These are phyloP conservation scores for Oxytorus armatus DNA, from an alignment of 2,888 invertebrate genomes.

Conservation along the genomic window DNA sequence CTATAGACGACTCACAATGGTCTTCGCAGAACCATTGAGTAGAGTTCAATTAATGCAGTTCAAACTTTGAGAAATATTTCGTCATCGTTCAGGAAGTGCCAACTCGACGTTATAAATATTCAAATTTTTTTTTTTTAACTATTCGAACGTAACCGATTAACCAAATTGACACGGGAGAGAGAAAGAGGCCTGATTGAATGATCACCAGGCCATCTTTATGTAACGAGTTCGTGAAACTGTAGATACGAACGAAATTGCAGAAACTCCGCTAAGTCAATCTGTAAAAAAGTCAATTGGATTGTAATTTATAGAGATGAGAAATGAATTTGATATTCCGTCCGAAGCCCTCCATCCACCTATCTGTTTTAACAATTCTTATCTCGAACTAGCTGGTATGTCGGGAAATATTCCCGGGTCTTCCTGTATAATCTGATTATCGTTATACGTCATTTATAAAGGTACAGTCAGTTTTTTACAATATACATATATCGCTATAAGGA, in stretches of 20 bases:
- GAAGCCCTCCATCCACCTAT: neutral
- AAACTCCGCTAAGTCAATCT: neutral
- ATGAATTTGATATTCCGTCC: constrained; percentile 33
- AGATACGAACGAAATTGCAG: neutral
- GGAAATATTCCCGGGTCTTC: constrained; percentile 20
- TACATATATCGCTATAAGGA: constrained; percentile 1
- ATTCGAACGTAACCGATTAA: neutral
- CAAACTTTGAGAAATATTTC: constrained; percentile 9
- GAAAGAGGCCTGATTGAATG: neutral
- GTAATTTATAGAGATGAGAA: constrained; percentile 15
- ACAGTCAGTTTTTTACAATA: constrained; percentile 20
- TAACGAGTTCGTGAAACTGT: neutral
- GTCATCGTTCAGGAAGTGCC: neutral
- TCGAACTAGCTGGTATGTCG: constrained; percentile 11
- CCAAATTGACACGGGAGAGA: neutral
- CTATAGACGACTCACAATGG: neutral
- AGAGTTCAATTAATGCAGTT: neutral
- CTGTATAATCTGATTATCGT: constrained; percentile 26
- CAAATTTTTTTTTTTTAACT: neutral
- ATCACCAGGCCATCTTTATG: constrained; percentile 4
- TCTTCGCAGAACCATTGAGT: constrained; percentile 6
- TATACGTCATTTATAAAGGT: constrained; percentile 39
- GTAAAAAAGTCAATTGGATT: constrained; percentile 43
- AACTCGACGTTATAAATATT: neutral
- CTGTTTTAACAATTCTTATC: constrained; percentile 13